A percentile compares a stretch with the other conserved stretches of the same genome.
These are phyloP conservation scores for Heliconius ismenius DNA, from an alignment of 2,888 invertebrate genomes.

Conservation along the genomic window DNA sequence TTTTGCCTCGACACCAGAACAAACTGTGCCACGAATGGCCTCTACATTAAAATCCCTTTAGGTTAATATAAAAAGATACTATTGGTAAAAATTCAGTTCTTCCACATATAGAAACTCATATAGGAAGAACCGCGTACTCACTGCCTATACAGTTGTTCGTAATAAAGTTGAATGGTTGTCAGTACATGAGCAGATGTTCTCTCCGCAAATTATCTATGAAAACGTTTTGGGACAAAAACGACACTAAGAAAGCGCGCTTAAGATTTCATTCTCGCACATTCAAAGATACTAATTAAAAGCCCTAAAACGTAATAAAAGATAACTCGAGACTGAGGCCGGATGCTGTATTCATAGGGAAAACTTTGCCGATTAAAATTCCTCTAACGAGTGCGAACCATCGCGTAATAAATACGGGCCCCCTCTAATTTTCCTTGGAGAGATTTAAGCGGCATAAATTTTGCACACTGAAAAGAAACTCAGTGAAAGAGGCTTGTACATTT, in stretches of 20 bases:
- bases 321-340: slow-evolving; percentile 70
- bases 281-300: slow-evolving; percentile 75
- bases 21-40: no score
- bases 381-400: slow-evolving; percentile 77
- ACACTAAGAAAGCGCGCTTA: slow-evolving; percentile 58
- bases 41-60: neutral
- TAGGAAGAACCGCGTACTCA: neutral
- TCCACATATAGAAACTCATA: neutral
- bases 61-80: neutral
- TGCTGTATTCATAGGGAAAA: slow-evolving; percentile 79
- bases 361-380: slow-evolving; percentile 79
- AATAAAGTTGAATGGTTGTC: slow-evolving; percentile 24
- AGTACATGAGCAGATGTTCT: slow-evolving; percentile 37
- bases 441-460: slow-evolving; percentile 79
- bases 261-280: slow-evolving; percentile 69
- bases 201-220: slow-evolving; percentile 31
- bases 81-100: neutral
- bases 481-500: slow-evolving; percentile 78
- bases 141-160: neutral
- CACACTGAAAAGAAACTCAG: slow-evolving; percentile 79
- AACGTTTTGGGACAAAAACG: slow-evolving; percentile 41
- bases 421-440: slow-evolving; percentile 79
- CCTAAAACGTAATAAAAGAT: slow-evolving; percentile 78
- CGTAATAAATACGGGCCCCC: slow-evolving; percentile 78
- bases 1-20: no score